Evolutionary conservation across 2,797 vertebrate genomes (phyloP).

Genomic region (Brachyrhaphis roseni): DNA sequence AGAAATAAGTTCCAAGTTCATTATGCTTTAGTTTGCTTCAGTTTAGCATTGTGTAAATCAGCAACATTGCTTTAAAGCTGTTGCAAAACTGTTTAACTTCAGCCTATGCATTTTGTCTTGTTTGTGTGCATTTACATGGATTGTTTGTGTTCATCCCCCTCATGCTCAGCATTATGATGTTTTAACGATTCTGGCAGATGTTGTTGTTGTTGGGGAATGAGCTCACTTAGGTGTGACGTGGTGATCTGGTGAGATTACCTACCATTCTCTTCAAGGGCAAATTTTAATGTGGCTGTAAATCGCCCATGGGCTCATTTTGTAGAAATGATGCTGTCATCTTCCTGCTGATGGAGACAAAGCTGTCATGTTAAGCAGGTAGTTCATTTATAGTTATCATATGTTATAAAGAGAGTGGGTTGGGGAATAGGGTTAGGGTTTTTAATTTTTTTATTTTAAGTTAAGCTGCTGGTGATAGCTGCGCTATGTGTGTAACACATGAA

Average conservation of each 20-base stretch:
- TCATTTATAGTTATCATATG: slow-evolving; percentile 2
- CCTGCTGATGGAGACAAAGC: slow-evolving; percentile 33
- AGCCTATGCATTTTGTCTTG: slow-evolving; percentile 1
- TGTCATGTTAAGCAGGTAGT: slow-evolving; percentile 29
- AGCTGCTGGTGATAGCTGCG: background rate
- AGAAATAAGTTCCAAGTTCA: background rate
- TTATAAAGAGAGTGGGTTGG: background rate
- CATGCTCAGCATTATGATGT: slow-evolving; percentile 53
- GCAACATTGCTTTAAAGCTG: slow-evolving; percentile 32
- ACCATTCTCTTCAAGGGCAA: slow-evolving; percentile 54
- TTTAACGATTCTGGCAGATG: slow-evolving; percentile 74
- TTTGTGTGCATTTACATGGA: slow-evolving; percentile 28
- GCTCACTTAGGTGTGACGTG: slow-evolving; percentile 62
- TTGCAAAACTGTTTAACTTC: slow-evolving; percentile 29
- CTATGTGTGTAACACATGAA: background rate
- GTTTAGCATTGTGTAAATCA: slow-evolving; percentile 16
- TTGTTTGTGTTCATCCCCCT: slow-evolving; percentile 36
- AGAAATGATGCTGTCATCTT: slow-evolving; percentile 41
- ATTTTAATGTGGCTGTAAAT: slow-evolving; percentile 54
- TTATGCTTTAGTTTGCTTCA: slow-evolving; percentile 10
- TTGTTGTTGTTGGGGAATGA: slow-evolving; percentile 56
- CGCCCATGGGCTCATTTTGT: slow-evolving; percentile 37
- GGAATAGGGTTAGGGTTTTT: background rate
- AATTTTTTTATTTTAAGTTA: too few species aligned
- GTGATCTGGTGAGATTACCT: slow-evolving; percentile 61